These are phyloP conservation scores for Xenentodon cancila DNA, from an alignment of 2,797 vertebrate genomes.

Conservation along the genomic window DNA sequence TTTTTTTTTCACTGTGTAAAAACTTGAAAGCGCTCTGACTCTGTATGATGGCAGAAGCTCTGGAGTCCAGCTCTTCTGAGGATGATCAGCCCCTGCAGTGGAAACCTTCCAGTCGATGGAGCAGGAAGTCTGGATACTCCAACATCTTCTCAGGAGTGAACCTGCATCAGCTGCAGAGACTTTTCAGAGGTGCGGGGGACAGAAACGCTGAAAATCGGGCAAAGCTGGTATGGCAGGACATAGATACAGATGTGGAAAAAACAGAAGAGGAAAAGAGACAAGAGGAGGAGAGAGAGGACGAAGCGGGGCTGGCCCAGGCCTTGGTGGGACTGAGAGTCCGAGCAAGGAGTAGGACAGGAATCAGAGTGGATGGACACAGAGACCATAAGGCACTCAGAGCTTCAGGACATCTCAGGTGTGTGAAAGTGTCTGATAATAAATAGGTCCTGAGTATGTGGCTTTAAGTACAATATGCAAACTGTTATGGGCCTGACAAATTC, in stretches of 20 bases:
- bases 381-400: constrained; percentile 61
- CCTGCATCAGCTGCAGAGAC: constrained; percentile 84
- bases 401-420: constrained; percentile 64
- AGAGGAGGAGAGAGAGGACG: constrained; percentile 60
- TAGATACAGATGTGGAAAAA: constrained; percentile 61
- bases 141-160: constrained; percentile 90
- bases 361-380: constrained; percentile 58
- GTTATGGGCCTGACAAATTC: constrained; percentile 56
- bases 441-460: neutral
- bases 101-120: constrained; percentile 46
- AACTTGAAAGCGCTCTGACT: neutral
- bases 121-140: constrained; percentile 86
- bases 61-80: constrained; percentile 36
- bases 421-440: constrained; percentile 2
- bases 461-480: constrained; percentile 38
- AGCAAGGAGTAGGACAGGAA: constrained; percentile 70
- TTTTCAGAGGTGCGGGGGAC: constrained; percentile 86
- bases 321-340: constrained; percentile 80
- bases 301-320: constrained; percentile 82
- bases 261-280: constrained; percentile 76
- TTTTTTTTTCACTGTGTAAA: neutral
- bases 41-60: constrained; percentile 62
- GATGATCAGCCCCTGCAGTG: constrained; percentile 53
- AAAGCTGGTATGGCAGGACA: constrained; percentile 82
- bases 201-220: constrained; percentile 84